These are phyloP conservation scores for Drosophila trapezifrons DNA, from an alignment of 1,140 invertebrate species.

Conservation along the genomic window DNA sequence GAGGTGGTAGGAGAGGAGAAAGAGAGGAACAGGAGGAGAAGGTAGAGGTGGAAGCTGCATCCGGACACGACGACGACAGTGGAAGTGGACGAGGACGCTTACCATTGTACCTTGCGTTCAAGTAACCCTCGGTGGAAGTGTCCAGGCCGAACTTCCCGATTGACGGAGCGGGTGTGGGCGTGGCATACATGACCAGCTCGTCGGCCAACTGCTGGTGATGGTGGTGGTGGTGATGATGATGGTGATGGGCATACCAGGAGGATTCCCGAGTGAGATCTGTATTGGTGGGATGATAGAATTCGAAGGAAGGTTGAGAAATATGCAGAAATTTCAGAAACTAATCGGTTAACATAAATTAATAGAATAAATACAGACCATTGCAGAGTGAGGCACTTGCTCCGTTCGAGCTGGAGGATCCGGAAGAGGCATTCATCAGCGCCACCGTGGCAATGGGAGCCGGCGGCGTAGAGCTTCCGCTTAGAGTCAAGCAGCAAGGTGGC, in stretches of 20 bases:
- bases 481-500: constrained; percentile 58
- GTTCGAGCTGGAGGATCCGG: constrained; percentile 30
- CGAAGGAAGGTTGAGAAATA: neutral
- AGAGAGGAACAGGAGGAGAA: neutral
- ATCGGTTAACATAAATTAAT: too few relatives aligned
- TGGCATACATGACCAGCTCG: constrained; percentile 77
- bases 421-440: constrained; percentile 60
- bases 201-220: constrained; percentile 72
- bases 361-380: constrained; percentile 50
- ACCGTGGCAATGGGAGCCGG: constrained; percentile 48
- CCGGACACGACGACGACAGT: constrained; percentile 30
- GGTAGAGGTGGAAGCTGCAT: constrained; percentile 40
- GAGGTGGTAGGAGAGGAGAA: too few relatives aligned
- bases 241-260: constrained; percentile 78
- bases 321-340: neutral
- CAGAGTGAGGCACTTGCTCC: constrained; percentile 55
- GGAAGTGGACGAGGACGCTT: constrained; percentile 67
- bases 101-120: constrained; percentile 84
- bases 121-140: constrained; percentile 81
- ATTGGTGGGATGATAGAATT: neutral
- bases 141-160: constrained; percentile 81
- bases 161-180: constrained; percentile 67
- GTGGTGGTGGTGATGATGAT: constrained; percentile 75
- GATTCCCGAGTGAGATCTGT: constrained; percentile 77
- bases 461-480: constrained; percentile 53